These are phyloP conservation scores for Saimiri boliviensis DNA, from an alignment of 2,113 vertebrate species.

Conservation along the genomic window DNA sequence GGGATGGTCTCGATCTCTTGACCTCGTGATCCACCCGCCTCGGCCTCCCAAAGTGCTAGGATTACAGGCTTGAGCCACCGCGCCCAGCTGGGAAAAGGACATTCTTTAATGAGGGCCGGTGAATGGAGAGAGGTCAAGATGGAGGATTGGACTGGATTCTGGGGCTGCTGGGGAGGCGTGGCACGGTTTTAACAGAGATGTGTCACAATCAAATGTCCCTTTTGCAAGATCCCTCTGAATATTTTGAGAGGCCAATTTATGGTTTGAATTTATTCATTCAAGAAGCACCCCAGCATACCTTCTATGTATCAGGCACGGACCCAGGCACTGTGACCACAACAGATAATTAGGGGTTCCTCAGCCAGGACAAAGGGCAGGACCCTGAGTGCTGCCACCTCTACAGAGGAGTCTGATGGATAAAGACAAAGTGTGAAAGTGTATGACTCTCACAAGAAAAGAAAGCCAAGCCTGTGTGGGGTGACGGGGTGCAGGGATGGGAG, in stretches of 20 bases:
- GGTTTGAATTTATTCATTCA: slow-evolving; percentile 45
- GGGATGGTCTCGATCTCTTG: too few relatives aligned
- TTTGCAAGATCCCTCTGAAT: background rate
- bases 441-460: background rate
- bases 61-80: too few relatives aligned
- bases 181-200: background rate
- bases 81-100: background rate
- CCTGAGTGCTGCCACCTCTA: background rate
- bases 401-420: background rate
- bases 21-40: too few relatives aligned
- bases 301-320: background rate
- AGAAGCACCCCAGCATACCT: background rate
- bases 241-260: background rate
- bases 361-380: background rate
- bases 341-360: background rate
- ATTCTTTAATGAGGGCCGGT: background rate
- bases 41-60: too few relatives aligned
- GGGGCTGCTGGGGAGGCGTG: background rate
- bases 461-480: background rate
- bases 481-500: background rate
- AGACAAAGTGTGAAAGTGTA: background rate
- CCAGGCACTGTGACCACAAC: background rate
- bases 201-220: background rate
- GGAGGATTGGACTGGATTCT: background rate
- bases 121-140: background rate